Evolutionary conservation across 92 coral and sea anemone genomes (phyloP).

Genomic region (Heliopora coerulea): DNA sequence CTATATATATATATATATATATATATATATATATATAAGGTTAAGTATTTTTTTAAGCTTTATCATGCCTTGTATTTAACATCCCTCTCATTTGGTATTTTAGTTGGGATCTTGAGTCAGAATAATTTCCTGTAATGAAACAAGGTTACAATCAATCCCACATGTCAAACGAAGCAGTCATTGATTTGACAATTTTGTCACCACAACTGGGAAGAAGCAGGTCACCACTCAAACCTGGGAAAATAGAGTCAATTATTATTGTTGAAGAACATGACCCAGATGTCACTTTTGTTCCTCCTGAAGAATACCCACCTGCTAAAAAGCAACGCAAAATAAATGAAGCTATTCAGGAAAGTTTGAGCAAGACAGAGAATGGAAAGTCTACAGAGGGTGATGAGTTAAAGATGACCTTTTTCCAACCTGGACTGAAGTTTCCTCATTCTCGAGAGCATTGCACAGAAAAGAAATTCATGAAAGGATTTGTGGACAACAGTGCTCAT

Average conservation of each 20-base stretch:
- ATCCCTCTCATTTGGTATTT: too few relatives aligned
- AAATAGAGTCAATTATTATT: conserved; percentile 29
- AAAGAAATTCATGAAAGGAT: conserved; percentile 40
- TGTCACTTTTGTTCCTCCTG: conserved; percentile 68
- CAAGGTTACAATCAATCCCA: too few relatives aligned
- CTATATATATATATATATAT: too few relatives aligned
- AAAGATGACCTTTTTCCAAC: conserved; percentile 1
- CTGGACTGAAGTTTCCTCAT: conserved; percentile 60
- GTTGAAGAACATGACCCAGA: conserved; percentile 63
- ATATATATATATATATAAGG: too few relatives aligned
- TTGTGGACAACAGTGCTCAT: conserved; percentile 55
- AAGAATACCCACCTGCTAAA: conserved; percentile 74
- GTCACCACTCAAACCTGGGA: neutral
- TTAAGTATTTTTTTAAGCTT: too few relatives aligned
- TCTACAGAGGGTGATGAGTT: neutral
- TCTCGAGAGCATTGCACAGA: conserved; percentile 63
- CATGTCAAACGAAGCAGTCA: too few relatives aligned
- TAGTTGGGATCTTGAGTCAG: too few relatives aligned
- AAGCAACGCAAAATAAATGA: conserved; percentile 17
- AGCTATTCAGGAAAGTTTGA: conserved; percentile 2
- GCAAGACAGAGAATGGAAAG: conserved; percentile 4
- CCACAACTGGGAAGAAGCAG: neutral
- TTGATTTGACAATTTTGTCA: neutral
- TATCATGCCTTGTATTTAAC: too few relatives aligned
- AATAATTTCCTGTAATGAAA: too few relatives aligned